Conservation (phyloP, 1,140 invertebrate genomes). For the Delia radicum region DNA sequence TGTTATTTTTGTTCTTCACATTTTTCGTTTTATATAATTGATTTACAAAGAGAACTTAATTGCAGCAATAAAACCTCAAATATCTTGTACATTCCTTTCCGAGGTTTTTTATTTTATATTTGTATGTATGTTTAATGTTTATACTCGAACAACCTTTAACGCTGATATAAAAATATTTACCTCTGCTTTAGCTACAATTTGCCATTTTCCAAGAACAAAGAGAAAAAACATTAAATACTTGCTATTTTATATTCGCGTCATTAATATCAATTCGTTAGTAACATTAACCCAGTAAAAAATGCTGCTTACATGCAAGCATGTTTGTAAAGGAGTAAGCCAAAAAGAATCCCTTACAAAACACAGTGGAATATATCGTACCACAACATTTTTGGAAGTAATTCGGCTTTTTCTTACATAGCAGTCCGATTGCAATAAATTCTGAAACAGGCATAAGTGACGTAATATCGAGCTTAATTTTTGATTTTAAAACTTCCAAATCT, state of each 20-base stretch:
- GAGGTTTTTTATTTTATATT: background rate
- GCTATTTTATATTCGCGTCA: constrained; percentile 17
- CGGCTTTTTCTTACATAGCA: no score
- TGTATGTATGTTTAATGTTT: background rate
- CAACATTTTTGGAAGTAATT: no score
- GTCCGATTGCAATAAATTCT: no score
- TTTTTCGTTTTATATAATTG: constrained; percentile 3
- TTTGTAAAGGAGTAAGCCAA: no score
- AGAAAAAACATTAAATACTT: background rate
- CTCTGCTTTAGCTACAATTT: background rate
- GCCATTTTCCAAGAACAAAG: background rate
- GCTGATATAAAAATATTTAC: background rate
- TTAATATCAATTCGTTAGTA: constrained; percentile 22
- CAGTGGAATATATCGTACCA: no score
- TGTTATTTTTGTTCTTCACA: no score
- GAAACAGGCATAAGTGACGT: no score
- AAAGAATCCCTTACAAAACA: no score
- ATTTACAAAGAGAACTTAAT: constrained; percentile 16
- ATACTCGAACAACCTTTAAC: background rate
- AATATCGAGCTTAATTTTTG: no score
- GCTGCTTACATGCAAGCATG: no score
- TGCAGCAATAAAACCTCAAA: constrained; percentile 14
- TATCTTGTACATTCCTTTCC: background rate
- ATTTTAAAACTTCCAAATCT: no score
- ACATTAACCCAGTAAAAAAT: no score